A percentile compares a stretch with the other conserved stretches of the same genome.
Conservation (phyloP, 2,888 invertebrate species). For the Phasia obesa region DNA sequence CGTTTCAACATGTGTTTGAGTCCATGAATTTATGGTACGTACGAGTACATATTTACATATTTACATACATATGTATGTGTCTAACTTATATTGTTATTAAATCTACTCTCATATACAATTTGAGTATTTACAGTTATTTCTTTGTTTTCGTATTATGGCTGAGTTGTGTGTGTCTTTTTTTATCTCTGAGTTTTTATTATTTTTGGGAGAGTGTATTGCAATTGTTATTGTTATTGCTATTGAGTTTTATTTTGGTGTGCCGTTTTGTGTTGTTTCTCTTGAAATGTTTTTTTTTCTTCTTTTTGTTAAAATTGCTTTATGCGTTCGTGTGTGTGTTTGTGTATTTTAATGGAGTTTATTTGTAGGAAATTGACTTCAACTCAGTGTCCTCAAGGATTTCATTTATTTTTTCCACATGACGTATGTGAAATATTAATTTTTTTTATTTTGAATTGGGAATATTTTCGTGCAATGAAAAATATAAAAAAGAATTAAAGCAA, state of each 20-base stretch:
- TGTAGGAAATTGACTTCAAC: constrained; percentile 49
- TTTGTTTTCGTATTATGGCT: not conserved
- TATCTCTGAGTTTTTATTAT: not conserved
- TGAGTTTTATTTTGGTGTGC: not conserved
- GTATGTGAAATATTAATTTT: constrained; percentile 34
- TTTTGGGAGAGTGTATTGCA: constrained; percentile 3
- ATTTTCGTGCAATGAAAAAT: not conserved
- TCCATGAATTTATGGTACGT: too few relatives aligned
- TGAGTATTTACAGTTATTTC: not conserved
- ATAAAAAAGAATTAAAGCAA: not conserved
- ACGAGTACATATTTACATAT: too few relatives aligned
- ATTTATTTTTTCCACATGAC: constrained; percentile 23
- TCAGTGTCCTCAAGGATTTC: constrained; percentile 42
- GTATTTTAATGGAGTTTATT: constrained; percentile 38
- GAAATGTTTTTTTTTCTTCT: not conserved
- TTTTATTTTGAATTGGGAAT: not conserved
- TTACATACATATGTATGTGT: too few relatives aligned
- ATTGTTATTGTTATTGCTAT: constrained; percentile 9
- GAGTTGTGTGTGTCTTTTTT: not conserved
- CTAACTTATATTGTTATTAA: too few relatives aligned
- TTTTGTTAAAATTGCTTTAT: not conserved
- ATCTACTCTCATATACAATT: too few relatives aligned
- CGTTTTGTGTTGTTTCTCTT: constrained; percentile 11
- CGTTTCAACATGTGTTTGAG: too few relatives aligned
- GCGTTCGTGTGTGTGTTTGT: not conserved